These are phyloP conservation scores for Phoenicopterus ruber DNA, from an alignment of 2,113 vertebrate genomes.

Conservation along the genomic window DNA sequence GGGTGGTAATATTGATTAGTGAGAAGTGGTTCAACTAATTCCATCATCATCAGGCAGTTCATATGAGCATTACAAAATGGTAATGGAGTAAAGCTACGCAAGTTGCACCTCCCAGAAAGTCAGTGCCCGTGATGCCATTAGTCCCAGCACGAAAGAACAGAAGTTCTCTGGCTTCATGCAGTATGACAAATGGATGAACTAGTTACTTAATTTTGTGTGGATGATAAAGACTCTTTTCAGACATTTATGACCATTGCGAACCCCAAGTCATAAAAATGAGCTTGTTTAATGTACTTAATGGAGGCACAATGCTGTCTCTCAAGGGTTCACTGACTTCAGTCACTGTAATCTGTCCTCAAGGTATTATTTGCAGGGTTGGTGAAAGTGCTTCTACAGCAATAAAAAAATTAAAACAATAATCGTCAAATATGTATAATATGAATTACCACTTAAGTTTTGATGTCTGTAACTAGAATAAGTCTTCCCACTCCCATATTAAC, in stretches of 20 bases:
- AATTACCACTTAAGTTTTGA: background rate
- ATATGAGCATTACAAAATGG: background rate
- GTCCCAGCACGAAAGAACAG: background rate
- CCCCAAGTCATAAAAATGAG: background rate
- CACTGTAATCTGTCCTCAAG: background rate
- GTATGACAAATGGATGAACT: background rate
- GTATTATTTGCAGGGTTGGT: background rate
- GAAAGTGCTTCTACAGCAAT: background rate
- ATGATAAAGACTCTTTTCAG: background rate
- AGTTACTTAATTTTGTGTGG: background rate
- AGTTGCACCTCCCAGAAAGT: background rate
- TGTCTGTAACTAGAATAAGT: background rate
- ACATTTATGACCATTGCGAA: background rate
- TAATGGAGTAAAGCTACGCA: background rate
- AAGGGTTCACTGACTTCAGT: background rate
- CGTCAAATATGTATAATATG: background rate
- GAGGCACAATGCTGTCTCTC: background rate
- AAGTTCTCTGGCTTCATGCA: background rate
- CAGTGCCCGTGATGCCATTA: background rate
- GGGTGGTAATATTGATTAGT: background rate
- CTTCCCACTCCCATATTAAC: background rate
- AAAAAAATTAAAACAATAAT: background rate
- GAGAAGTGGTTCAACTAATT: background rate
- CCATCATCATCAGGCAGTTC: background rate
- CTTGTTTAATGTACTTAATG: background rate